phyloP scores from a whole-genome alignment of 2,113 vertebrate genomes.

The Hucho hucho region DNA sequence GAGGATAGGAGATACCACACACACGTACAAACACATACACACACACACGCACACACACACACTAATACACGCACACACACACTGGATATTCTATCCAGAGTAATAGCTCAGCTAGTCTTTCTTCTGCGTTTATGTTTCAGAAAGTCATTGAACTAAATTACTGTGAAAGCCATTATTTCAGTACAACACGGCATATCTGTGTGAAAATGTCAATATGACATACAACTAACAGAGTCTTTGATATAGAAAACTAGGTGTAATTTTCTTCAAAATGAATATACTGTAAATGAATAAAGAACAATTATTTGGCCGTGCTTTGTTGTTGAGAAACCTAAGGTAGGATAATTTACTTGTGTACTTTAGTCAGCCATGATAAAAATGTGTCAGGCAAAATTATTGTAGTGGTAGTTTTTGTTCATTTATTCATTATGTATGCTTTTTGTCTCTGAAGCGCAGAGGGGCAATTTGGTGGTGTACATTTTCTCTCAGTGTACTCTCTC shows the following conservation, averaged over 20 bases:
- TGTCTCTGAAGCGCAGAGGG: too few relatives aligned
- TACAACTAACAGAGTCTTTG: background rate
- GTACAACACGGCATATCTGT: slow-evolving; percentile 23
- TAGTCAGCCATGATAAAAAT: too few relatives aligned
- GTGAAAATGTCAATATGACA: slow-evolving; percentile 8
- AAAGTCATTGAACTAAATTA: slow-evolving; percentile 51
- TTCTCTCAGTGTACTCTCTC: too few relatives aligned
- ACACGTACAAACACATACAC: slow-evolving; percentile 16
- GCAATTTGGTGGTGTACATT: too few relatives aligned
- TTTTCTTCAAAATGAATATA: background rate
- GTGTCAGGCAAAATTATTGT: too few relatives aligned
- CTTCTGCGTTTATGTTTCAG: slow-evolving; percentile 42
- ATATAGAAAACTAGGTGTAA: background rate
- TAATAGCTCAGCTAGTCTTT: slow-evolving; percentile 17
- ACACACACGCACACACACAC: slow-evolving; percentile 9
- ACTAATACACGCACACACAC: slow-evolving; percentile 15
- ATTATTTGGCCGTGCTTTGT: too few relatives aligned
- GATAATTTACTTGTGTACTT: too few relatives aligned
- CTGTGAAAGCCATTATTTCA: slow-evolving; percentile 29
- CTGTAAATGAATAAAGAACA: background rate
- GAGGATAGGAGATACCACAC: slow-evolving; percentile 11
- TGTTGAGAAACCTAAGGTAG: too few relatives aligned
- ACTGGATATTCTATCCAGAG: slow-evolving; percentile 35
- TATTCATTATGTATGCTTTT: too few relatives aligned
- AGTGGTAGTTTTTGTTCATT: too few relatives aligned